Evolutionary conservation across 92 coral and sea anemone genomes (phyloP).

Genomic region (Scolanthus callimorphus): DNA sequence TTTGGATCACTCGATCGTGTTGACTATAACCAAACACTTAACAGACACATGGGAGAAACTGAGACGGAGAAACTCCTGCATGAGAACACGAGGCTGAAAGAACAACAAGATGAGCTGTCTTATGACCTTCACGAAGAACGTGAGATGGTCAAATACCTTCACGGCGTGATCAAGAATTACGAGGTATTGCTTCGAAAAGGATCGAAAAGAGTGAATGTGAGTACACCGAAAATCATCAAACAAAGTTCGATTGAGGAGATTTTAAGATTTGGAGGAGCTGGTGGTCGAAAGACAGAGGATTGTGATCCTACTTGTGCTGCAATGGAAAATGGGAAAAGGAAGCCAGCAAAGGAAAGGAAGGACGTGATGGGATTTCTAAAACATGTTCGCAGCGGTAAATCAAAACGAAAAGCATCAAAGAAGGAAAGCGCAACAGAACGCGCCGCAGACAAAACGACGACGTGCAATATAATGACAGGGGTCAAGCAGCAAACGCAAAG

Average conservation of each 20-base stretch:
- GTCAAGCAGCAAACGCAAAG: not conserved
- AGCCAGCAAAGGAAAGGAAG: not conserved
- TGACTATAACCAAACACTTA: no score
- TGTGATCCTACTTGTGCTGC: not conserved
- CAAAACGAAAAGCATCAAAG: not conserved
- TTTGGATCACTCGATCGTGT: no score
- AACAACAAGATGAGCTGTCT: constrained; percentile 58
- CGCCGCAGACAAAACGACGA: no score
- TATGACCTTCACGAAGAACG: constrained; percentile 68
- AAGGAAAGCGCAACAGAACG: not conserved
- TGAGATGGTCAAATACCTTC: constrained; percentile 80
- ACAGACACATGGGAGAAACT: constrained; percentile 60
- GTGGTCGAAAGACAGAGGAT: not conserved
- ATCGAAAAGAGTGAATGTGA: constrained; percentile 35
- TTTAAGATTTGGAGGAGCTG: not conserved
- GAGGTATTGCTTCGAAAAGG: constrained; percentile 49
- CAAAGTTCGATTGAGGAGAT: not conserved
- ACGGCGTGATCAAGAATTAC: constrained; percentile 88
- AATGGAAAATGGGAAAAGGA: not conserved
- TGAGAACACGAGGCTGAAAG: constrained; percentile 71
- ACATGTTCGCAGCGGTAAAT: not conserved
- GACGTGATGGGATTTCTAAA: not conserved
- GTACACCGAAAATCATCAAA: not conserved
- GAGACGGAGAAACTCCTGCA: constrained; percentile 36
- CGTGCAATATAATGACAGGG: not conserved